Percentiles rank a stretch among this genome's conserved stretches.
phyloP scores from a whole-genome alignment of 2,888 invertebrate species.

The Syritta pipiens region DNA sequence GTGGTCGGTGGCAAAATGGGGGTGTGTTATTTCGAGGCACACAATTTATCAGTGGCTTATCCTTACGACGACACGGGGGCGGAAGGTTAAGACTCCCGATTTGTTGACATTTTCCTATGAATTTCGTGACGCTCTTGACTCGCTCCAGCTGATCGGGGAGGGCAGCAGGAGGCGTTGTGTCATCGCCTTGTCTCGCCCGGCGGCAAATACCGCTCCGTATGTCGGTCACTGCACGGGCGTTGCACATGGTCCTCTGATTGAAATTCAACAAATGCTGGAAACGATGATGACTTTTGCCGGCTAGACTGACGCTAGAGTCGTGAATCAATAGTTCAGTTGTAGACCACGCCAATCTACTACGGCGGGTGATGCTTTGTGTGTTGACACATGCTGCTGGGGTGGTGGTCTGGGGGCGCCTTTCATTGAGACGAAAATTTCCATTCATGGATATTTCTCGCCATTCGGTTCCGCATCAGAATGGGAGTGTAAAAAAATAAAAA shows the following conservation, averaged over 20 bases:
- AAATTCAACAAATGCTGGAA: constrained; percentile 39
- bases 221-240: constrained; percentile 41
- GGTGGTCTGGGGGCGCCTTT: constrained; percentile 20
- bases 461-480: too few species aligned
- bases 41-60: constrained; percentile 48
- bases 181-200: constrained; percentile 44
- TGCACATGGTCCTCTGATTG: constrained; percentile 1
- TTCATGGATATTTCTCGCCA: constrained; percentile 12
- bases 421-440: constrained; percentile 56
- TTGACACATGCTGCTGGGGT: constrained; percentile 28
- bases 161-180: constrained; percentile 39
- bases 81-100: constrained; percentile 33
- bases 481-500: constrained; percentile 17
- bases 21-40: constrained; percentile 17
- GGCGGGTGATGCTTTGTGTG: constrained; percentile 2
- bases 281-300: constrained; percentile 28
- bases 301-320: constrained; percentile 39
- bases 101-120: constrained; percentile 33
- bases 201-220: constrained; percentile 38
- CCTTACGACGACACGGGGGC: constrained; percentile 20
- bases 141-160: too few species aligned
- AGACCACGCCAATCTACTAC: constrained; percentile 22
- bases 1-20: constrained; percentile 1
- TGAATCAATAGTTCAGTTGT: constrained; percentile 55
- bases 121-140: constrained; percentile 13